Conservation (phyloP, 2,888 invertebrate species). For the Falcaria lacertinaria region DNA sequence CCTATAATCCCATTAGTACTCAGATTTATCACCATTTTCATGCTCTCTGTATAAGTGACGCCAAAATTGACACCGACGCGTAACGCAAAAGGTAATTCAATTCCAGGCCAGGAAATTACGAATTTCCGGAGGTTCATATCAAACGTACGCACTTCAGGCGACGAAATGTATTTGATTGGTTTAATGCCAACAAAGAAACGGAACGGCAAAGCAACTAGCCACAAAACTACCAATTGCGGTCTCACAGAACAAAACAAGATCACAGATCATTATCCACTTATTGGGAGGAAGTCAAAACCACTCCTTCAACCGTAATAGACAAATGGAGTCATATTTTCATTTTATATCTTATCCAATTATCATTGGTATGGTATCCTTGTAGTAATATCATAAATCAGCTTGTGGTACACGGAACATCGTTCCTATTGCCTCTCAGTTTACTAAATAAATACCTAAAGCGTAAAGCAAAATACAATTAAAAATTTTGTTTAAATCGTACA, state of each 20-base stretch:
- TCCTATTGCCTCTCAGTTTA: no score
- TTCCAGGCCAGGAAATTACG: not conserved
- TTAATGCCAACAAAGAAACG: slow-evolving; percentile 28
- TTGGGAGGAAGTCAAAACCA: slow-evolving; percentile 66
- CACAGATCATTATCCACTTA: slow-evolving; percentile 71
- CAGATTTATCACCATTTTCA: no score
- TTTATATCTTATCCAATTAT: slow-evolving; percentile 2
- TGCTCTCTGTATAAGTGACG: no score
- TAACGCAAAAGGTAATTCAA: not conserved
- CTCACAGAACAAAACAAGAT: slow-evolving; percentile 50
- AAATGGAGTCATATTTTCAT: slow-evolving; percentile 40
- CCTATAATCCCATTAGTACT: no score
- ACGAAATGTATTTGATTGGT: not conserved
- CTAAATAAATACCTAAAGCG: no score
- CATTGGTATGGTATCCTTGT: not conserved
- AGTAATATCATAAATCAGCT: no score
- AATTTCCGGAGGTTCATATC: not conserved
- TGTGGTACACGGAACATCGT: no score
- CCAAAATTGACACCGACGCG: no score
- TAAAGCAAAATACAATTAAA: no score
- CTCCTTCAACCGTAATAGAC: slow-evolving; percentile 49
- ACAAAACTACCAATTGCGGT: slow-evolving; percentile 53
- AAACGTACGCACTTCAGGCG: not conserved
- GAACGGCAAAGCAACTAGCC: slow-evolving; percentile 44
- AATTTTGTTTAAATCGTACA: no score